Evolutionary conservation across 2,888 invertebrate genomes (phyloP).

Genomic region (Drosophila vallismaia): DNA sequence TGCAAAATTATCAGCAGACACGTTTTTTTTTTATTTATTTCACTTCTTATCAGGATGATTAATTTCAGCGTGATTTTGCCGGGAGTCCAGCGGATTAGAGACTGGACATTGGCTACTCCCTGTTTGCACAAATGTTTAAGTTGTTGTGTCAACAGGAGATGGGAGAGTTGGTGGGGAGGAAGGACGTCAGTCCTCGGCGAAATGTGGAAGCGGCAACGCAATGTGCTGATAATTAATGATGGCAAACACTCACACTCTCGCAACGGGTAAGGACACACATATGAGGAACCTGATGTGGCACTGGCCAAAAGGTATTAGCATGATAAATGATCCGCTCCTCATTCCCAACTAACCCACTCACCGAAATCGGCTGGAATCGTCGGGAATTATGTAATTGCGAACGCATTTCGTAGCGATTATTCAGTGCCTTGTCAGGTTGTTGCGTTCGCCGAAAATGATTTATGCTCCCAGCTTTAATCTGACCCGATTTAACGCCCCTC

Average conservation of each 20-base stretch:
- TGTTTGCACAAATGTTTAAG: slow-evolving; percentile 71
- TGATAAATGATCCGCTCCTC: slow-evolving; percentile 62
- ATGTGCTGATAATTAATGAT: slow-evolving; percentile 70
- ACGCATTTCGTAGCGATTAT: slow-evolving; percentile 44
- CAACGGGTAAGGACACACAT: slow-evolving; percentile 19
- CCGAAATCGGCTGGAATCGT: slow-evolving; percentile 27
- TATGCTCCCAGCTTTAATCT: slow-evolving; percentile 35
- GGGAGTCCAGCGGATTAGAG: slow-evolving; percentile 59
- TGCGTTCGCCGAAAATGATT: slow-evolving; percentile 33
- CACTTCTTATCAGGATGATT: slow-evolving; percentile 53
- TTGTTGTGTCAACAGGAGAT: slow-evolving; percentile 69
- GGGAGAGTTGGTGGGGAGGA: background rate
- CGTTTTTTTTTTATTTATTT: slow-evolving; percentile 11
- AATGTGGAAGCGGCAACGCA: slow-evolving; percentile 24
- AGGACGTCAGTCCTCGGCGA: too few relatives aligned
- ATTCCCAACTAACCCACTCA: slow-evolving; percentile 45
- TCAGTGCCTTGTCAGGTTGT: slow-evolving; percentile 44
- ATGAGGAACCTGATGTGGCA: slow-evolving; percentile 33
- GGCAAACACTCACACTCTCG: slow-evolving; percentile 15
- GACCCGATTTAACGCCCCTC: slow-evolving; percentile 55
- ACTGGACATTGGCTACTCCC: slow-evolving; percentile 48
- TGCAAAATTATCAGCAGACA: slow-evolving; percentile 17
- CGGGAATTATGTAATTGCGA: slow-evolving; percentile 57
- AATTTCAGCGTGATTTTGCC: slow-evolving; percentile 60
- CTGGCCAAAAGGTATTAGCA: slow-evolving; percentile 65